Evolutionary conservation across 2,797 vertebrate genomes (phyloP).

Genomic region (Hafferia zeledoni): DNA sequence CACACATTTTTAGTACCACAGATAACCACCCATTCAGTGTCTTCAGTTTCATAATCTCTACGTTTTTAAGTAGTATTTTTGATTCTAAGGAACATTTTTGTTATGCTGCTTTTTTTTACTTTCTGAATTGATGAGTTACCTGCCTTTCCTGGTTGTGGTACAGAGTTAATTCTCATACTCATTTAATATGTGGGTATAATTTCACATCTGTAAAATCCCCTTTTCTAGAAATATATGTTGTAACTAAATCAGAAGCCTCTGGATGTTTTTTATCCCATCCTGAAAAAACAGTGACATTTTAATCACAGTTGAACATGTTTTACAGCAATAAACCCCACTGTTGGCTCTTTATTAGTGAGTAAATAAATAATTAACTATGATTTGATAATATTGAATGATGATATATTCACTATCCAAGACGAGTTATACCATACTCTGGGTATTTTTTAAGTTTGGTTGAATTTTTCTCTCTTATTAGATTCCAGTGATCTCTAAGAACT

Average conservation of each 20-base stretch:
- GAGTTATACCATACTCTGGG: background rate
- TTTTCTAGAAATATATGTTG: background rate
- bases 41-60: background rate
- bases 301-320: background rate
- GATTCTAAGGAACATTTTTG: background rate
- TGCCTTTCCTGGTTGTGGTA: background rate
- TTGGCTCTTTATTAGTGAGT: background rate
- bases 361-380: background rate
- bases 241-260: background rate
- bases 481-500: background rate
- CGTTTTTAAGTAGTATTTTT: background rate
- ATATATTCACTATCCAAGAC: background rate
- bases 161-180: background rate
- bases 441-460: background rate
- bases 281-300: background rate
- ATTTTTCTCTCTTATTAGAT: background rate
- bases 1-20: background rate
- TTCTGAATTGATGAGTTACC: background rate
- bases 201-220: background rate
- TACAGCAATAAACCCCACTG: background rate
- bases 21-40: rapidly evolving
- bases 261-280: background rate
- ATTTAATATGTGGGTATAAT: background rate
- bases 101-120: background rate
- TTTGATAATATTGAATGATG: background rate